Evolutionary conservation across 2,888 invertebrate genomes (phyloP), one percentile per base, ranked within the genome.

Genomic region (Melipona bicolor): DNA sequence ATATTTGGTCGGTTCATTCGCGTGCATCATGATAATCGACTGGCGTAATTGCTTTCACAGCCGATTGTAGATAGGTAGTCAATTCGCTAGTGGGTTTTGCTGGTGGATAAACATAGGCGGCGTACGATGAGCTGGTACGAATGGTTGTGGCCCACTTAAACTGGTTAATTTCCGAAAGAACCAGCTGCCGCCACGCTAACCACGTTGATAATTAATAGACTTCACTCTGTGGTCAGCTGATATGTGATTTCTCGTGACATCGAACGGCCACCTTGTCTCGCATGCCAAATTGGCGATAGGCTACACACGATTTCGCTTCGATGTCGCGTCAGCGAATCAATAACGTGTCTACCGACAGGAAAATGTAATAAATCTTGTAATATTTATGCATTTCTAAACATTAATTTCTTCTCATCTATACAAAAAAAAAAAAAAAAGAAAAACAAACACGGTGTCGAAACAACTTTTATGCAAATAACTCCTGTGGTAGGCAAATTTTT

Each of bases 141-240:
- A 74, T 56, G 36, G 43, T 59, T 36, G 70, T 77, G 84, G 74
- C 71, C 76, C 74, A 84, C 70, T 80, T 84, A 84, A 59, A 67
- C 24, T 65, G 64, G 56, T 77, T 68, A 68, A 68, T 83, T 83
- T 80, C 68, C 73, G 77, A 77, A 77, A 72, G 77, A 77, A 71
- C 67, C 69, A 17, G 13, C 59, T 21, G 32, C 24, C 56, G 17
- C 52, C 65, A 64, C 61, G 56, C 61, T 54, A 80, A 76, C 72
- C 69, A 17, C 49, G 64, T 19, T 74, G 49, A 43, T 82, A 86
- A 87, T 86, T 87, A 87, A 81, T 88, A 50, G 64, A 83, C 85
- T 81, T 81, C 61, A 27, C 19, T 27, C 49, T n/a, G 59, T 69
- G 73, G 49, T 36, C 9, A 50, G 21, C 73, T 82, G 79, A 79